Percentiles rank a stretch among this genome's conserved stretches.
These are phyloP conservation scores for Charina bottae DNA, from an alignment of 2,113 vertebrate genomes.

Conservation along the genomic window DNA sequence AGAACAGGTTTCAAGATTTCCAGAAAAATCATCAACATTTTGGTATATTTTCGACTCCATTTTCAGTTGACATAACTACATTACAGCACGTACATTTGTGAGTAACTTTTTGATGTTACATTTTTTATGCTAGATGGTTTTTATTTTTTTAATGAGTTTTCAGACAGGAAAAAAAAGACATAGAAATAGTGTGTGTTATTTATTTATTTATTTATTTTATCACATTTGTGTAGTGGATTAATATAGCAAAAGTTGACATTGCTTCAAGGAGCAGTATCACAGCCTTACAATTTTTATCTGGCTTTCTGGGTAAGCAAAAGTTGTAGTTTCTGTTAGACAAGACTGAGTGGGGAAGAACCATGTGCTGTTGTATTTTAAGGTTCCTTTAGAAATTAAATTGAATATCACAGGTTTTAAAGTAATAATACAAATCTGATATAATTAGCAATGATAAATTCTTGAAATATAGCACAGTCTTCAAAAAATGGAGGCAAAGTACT, in stretches of 20 bases:
- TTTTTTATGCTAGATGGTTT: neutral
- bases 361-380: neutral
- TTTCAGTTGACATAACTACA: too few species aligned
- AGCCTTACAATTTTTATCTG: neutral
- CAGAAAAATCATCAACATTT: too few species aligned
- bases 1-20: too few species aligned
- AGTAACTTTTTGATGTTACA: neutral
- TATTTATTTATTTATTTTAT: neutral
- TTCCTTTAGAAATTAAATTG: neutral
- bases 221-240: neutral
- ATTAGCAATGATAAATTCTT: neutral
- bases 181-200: neutral
- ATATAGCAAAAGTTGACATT: neutral
- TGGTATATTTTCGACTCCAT: too few species aligned
- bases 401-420: neutral
- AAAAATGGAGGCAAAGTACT: neutral
- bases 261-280: neutral
- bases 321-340: neutral
- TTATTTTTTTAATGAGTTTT: neutral
- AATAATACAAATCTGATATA: neutral
- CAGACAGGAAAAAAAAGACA: neutral
- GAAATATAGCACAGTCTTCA: slow-evolving; percentile 1
- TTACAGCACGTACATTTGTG: too few species aligned
- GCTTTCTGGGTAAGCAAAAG: neutral
- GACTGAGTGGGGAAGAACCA: neutral